These are phyloP conservation scores for Arnoldichthys spilopterus DNA, from an alignment of 2,797 vertebrate genomes.

Conservation along the genomic window DNA sequence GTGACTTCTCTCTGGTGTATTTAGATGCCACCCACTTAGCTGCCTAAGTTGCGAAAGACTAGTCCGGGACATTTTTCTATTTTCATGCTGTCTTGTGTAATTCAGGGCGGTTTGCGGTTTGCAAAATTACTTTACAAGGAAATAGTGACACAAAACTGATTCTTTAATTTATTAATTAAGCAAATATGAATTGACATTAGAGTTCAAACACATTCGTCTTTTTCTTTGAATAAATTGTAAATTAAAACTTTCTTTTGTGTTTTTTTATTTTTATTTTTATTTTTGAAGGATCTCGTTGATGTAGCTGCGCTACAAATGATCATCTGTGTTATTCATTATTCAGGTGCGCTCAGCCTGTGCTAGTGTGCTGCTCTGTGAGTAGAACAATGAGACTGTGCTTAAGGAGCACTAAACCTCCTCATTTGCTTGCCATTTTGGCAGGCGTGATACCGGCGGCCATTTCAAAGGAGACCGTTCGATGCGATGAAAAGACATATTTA, in stretches of 20 bases:
- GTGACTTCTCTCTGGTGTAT: no score
- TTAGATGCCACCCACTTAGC: no score
- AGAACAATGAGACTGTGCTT: slow-evolving; percentile 65
- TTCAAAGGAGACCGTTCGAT: slow-evolving; percentile 68
- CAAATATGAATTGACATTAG: no score
- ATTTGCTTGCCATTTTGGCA: slow-evolving; percentile 67
- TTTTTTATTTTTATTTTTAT: not conserved
- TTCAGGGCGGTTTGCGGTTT: not conserved
- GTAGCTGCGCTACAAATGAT: slow-evolving; percentile 2
- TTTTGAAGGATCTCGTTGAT: slow-evolving; percentile 19
- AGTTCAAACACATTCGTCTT: not conserved
- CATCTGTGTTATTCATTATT: slow-evolving; percentile 21
- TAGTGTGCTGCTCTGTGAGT: slow-evolving; percentile 74
- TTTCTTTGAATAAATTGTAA: not conserved
- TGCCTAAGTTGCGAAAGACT: no score
- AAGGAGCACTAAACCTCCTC: slow-evolving; percentile 44
- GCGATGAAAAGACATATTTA: slow-evolving; percentile 44
- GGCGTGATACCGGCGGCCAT: slow-evolving; percentile 68
- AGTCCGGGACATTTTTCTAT: not conserved
- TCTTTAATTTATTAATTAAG: no score
- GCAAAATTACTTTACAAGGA: no score
- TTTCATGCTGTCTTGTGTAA: not conserved
- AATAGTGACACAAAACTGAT: no score
- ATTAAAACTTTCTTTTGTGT: not conserved
- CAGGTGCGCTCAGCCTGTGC: slow-evolving; percentile 56